Base-by-base conservation (phyloP, 37 sponge, comb jelly and placozoan species). In the Agelas oroides region DNA sequence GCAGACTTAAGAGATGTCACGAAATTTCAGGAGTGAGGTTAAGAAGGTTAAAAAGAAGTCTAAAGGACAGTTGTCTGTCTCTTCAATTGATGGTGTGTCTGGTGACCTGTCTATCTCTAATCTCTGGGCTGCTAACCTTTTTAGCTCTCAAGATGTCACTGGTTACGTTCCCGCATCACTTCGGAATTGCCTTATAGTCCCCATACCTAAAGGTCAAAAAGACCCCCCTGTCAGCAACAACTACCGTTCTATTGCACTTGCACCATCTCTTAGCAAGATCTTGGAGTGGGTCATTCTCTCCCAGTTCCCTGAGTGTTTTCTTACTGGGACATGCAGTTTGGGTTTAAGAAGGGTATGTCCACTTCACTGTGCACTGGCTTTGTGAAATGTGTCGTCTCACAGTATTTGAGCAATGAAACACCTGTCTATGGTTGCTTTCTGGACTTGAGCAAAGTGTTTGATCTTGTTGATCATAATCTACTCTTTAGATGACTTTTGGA, bases 191-290 rank as follows among this genome's bases (percentile, higher is more conserved):
- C 38, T 71, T 46, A 52, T 71, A 16, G 73, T 71, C 12, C 73
- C 73, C 18, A 71, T 71, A 15, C 73, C 73, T 23, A 71, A 71
- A 15, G 60, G 60, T 58, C 31, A 27, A 1, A 76, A 76, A 21
- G 37, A 76, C 35, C 76, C 60, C 5, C 34, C 76, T 58, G 19
- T 17, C 34, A 57, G 60, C 56, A 60, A 76, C 60, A 76, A 60
- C 37, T 76, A 76, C 28, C 5, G 76, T 5, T 23, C 73, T 5
- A 71, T 71, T 46, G 73, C 73, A 20, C 73, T 71, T 19, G 53
- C 73, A 2, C 73, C 73, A 14, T 20, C 16, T 6, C 73, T 71
- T 2, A 71, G 73, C 16, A 71, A 71, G 53, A n/a, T 71, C 23
- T 16, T 71, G 38, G 73, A 71, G 40, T 21, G n/a, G 69, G 8